Base-by-base conservation (phyloP, 64 coral and sea anemone species). In the Pachyseris speciosa region DNA sequence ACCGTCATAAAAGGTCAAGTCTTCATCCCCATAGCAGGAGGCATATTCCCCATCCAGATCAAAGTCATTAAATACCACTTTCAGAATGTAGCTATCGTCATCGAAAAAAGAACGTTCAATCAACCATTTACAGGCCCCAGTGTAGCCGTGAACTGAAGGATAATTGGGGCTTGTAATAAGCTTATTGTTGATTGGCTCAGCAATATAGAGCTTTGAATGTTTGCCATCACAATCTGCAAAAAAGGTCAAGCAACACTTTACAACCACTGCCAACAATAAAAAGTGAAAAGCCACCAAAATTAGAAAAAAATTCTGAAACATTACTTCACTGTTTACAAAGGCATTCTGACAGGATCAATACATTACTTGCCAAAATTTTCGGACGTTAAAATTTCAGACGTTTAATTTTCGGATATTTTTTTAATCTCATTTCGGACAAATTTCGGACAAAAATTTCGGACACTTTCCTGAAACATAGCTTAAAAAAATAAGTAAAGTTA, bases 61-160 rank as follows among this genome's bases (percentile, higher is more conserved):
- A 48, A 75, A 48, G 72, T 75, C 72, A 48, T 48, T 47, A 25
- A 75, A 75, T 75, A 30, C n/a, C 9, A 75, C 72, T 38, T 75
- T 75, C 42, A 75, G 19, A 3, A 44, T 40, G 1, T 44, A 28
- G 72, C 22, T 38, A 16, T 19, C 32, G 13, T 55, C 51, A 55
- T 55, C 13, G 16, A 55, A 19, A 55, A 17, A n/a, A 55, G 51
- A 3, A 16, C 51, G 15, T 16, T 55, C 51, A 55, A 55, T 55
- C 16, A 55, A 19, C 51, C 51, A 55, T 19, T 13, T 12, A 19
- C 51, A 55, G 20, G 16, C 51, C 20, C 51, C 51, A 55, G 20
- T 55, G 20, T 12, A 16, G 3, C 1, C 51, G 20, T 55, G 20
- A 55, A 4, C 11, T 55, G 13, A 55, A 13, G 51, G 51, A 16